Conservation (phyloP, 2,888 invertebrate genomes). For the Caenorhabditis sinica region DNA sequence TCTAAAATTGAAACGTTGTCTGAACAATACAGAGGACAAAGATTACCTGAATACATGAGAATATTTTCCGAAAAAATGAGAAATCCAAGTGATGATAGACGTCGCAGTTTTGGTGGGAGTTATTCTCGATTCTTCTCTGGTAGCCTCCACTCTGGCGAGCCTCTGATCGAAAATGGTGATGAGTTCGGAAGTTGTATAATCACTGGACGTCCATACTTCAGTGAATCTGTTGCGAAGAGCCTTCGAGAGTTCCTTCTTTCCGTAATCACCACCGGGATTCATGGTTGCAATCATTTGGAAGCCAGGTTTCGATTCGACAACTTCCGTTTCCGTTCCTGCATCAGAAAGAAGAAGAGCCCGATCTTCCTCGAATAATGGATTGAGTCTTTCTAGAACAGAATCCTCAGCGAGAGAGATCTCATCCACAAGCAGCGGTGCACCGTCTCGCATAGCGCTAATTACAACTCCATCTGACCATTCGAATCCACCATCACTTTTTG, state of each 20-base stretch:
- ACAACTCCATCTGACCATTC: conserved; percentile 99
- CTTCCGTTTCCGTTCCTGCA: conserved; percentile 88
- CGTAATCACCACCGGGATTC: conserved; percentile 99
- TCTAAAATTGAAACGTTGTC: conserved; percentile 60
- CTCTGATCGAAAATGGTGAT: conserved; percentile 88
- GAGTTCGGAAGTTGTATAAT: conserved; percentile 89
- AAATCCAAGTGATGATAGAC: conserved; percentile 72
- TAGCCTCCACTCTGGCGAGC: conserved; percentile 59
- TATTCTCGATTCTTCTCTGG: conserved; percentile 53
- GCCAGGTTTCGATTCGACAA: conserved; percentile 86
- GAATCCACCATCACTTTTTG: conserved; percentile 87
- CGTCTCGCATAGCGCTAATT: conserved; percentile 92
- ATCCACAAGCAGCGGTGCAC: conserved; percentile 94
- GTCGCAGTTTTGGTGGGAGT: conserved; percentile 63
- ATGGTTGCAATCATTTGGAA: conserved; percentile 97
- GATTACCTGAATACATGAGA: conserved; percentile 73
- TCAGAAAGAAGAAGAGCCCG: conserved; percentile 93
- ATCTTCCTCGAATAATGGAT: conserved; percentile 94
- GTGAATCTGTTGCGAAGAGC: conserved; percentile 97
- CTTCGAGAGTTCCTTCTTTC: conserved; percentile 98
- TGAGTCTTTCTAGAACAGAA: conserved; percentile 93
- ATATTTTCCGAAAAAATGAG: conserved; percentile 72
- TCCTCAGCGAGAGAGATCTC: conserved; percentile 96
- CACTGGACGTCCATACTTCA: conserved; percentile 95
- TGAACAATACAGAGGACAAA: not conserved